Conservation (phyloP, 2,888 invertebrate genomes). For the Oxystoma pomonae region DNA sequence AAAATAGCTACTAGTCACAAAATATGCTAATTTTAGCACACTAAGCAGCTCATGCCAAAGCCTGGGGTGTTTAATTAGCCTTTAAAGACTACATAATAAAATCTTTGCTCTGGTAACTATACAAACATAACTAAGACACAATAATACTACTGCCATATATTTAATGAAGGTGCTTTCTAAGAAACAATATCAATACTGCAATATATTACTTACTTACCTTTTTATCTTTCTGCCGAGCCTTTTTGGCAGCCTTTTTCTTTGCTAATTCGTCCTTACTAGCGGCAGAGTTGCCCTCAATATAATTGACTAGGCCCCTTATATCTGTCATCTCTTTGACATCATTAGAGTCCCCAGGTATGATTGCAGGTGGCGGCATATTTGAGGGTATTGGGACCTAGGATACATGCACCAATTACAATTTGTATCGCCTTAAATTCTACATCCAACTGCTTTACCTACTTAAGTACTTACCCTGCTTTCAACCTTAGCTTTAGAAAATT, state of each 20-base stretch:
- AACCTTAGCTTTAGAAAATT: constrained; percentile 1
- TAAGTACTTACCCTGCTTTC: constrained; percentile 21
- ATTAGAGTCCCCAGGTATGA: constrained; percentile 26
- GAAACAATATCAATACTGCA: not conserved
- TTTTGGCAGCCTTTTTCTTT: constrained; percentile 75
- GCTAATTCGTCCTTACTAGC: constrained; percentile 41
- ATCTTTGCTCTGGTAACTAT: too few species aligned
- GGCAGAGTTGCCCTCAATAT: constrained; percentile 43
- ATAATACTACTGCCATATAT: too few species aligned
- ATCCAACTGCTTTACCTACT: not conserved
- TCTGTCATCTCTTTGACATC: constrained; percentile 27
- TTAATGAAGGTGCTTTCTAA: too few species aligned
- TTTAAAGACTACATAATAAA: too few species aligned
- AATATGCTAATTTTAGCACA: too few species aligned
- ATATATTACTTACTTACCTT: constrained; percentile 57
- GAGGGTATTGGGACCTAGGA: constrained; percentile 29
- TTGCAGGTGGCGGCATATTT: constrained; percentile 30
- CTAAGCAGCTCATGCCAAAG: too few species aligned
- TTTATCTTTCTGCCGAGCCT: constrained; percentile 73
- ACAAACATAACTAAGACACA: too few species aligned
- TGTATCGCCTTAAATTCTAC: not conserved
- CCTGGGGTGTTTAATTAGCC: too few species aligned
- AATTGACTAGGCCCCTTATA: constrained; percentile 44
- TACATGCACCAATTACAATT: not conserved
- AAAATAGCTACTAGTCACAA: too few species aligned